Percentiles rank a stretch among this genome's conserved stretches.
phyloP scores from a whole-genome alignment of 2,113 vertebrate species.

The Pangasianodon hypophthalmus region DNA sequence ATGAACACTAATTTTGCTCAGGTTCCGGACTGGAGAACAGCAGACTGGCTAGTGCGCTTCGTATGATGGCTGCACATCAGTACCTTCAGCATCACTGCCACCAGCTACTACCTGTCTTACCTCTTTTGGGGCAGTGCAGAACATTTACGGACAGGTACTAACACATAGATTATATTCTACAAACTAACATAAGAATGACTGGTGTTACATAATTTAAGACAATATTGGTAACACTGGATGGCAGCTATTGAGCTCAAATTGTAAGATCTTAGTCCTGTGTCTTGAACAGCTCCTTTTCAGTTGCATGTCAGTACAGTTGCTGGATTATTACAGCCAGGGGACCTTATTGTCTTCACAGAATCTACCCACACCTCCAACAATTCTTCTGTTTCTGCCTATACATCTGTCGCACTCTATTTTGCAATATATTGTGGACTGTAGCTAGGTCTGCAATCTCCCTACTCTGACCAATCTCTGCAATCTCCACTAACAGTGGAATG shows the following conservation, averaged over 20 bases:
- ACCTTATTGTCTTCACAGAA: not conserved
- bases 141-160: slow-evolving; percentile 61
- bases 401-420: slow-evolving; percentile 20
- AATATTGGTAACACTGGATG: not conserved
- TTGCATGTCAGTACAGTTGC: not conserved
- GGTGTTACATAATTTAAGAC: not conserved
- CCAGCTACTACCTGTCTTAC: slow-evolving; percentile 32
- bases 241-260: not conserved
- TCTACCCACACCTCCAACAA: not conserved
- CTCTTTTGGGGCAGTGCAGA: slow-evolving; percentile 65
- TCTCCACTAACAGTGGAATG: slow-evolving; percentile 60
- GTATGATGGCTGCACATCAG: slow-evolving; percentile 69
- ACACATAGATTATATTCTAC: not conserved
- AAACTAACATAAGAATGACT: not conserved
- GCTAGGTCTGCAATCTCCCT: slow-evolving; percentile 58
- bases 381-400: not conserved
- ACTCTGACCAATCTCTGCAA: slow-evolving; percentile 48
- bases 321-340: not conserved
- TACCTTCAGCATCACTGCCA: slow-evolving; percentile 57
- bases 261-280: not conserved
- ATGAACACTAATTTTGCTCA: slow-evolving; percentile 52
- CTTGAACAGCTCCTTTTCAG: not conserved
- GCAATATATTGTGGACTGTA: slow-evolving; percentile 64
- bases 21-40: slow-evolving; percentile 64
- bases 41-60: slow-evolving; percentile 60